Evolutionary conservation across 2,113 vertebrate species (phyloP), one percentile per base, ranked within the genome.

Genomic region (Phrynosoma blainvillii): DNA sequence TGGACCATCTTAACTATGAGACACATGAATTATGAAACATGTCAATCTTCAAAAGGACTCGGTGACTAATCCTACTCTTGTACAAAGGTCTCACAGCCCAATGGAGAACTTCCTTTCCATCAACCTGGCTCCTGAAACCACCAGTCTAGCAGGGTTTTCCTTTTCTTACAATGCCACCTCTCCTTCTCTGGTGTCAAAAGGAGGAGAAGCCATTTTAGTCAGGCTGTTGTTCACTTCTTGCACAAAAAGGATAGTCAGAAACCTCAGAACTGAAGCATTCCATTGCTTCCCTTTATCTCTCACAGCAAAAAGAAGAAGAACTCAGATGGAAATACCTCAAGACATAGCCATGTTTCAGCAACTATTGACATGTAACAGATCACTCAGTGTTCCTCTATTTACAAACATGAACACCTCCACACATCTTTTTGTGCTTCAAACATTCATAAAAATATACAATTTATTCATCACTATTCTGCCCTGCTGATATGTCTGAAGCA

Each of bases 361-460:
- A 62, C 13, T 18, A 16, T 14, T 62, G 59, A 62, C 59, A 62
- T 16, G 18, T 16, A 62, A 62, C 56, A 59, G 56, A 59, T 2
- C 2, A 62, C 59, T n/a, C 76, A 18, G 75, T 8, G 3, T 77
- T 54, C 47, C 13, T 75, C 8, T 54, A 6, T 30, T 27, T 30
- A 54, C 6, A 79, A 79, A 52, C 9, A 25, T 20, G 21, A 77
- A 77, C 42, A 79, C 52, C 6, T 30, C 47, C 40, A 47, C 42
- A 16, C 14, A n/a, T 12, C 30, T n/a, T 75, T 20, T 36, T 36
- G 73, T 20, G 14, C 73, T 6, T 75, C 73, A 87, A 87, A 92
- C 95, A 84, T 95, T 93, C 96, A 95, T 94, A 95, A 96, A 97
- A 97, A 97, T 95, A 96, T 88, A 96, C 94, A 94, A 78, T 96